Evolutionary conservation across 2,113 vertebrate genomes (phyloP).

Genomic region (Stercorarius parasiticus): DNA sequence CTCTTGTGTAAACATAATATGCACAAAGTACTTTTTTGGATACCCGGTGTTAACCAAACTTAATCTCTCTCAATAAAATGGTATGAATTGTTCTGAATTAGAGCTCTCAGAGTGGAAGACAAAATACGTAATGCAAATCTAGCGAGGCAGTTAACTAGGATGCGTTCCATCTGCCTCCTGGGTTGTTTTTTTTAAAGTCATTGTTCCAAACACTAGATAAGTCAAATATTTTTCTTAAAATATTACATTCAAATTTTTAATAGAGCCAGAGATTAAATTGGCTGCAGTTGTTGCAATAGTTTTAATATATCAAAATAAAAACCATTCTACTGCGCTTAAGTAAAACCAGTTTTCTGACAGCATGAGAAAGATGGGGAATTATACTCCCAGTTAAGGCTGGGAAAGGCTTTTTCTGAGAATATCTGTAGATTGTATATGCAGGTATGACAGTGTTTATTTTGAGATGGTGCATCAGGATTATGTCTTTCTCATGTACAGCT

Average conservation of each 20-base stretch:
- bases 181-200: not conserved
- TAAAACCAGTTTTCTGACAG: not conserved
- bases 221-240: slow-evolving; percentile 13
- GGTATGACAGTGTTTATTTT: not conserved
- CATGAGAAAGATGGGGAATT: not conserved
- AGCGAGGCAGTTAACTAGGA: not conserved
- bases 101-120: not conserved
- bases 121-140: rapidly evolving
- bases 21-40: not conserved
- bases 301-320: not conserved
- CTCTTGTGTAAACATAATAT: not conserved
- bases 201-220: slow-evolving; percentile 14
- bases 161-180: not conserved
- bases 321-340: not conserved
- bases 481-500: not conserved
- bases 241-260: not conserved
- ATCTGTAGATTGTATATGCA: not conserved
- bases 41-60: not conserved
- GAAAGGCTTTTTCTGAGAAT: not conserved
- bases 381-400: not conserved
- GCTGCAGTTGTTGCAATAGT: not conserved
- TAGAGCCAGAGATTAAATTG: not conserved
- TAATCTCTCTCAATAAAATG: not conserved
- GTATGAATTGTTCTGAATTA: not conserved
- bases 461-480: not conserved